Conservation (phyloP, 2,113 vertebrate genomes). For the Empidonax alnorum region DNA sequence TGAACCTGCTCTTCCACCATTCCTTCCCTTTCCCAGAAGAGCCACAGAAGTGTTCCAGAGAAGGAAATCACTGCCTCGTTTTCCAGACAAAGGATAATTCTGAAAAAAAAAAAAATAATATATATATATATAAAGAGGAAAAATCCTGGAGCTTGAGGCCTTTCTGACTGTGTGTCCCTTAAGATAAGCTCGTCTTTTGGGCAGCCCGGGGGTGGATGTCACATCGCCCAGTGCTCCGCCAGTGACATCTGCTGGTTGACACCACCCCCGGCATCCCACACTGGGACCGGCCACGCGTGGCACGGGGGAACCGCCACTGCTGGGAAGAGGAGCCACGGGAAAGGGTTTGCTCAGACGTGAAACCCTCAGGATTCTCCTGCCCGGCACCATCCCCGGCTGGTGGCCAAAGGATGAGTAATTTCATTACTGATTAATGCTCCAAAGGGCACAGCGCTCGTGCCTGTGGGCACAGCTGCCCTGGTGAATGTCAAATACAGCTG, state of each 20-base stretch:
- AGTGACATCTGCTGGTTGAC: conserved; percentile 51
- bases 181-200: rapidly evolving
- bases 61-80: neutral
- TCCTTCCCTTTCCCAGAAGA: neutral
- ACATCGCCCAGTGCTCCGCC: conserved; percentile 12
- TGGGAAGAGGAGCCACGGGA: neutral
- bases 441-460: neutral
- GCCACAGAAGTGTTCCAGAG: neutral
- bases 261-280: neutral
- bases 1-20: neutral
- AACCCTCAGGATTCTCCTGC: neutral
- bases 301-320: neutral
- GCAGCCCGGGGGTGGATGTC: neutral
- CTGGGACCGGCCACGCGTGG: neutral
- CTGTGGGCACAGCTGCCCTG: neutral
- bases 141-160: neutral
- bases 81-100: neutral
- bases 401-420: neutral
- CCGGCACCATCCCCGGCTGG: too few relatives aligned
- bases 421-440: neutral
- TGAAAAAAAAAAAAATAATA: too few relatives aligned
- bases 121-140: neutral
- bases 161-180: neutral
- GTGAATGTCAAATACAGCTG: neutral
- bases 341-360: neutral